These are phyloP conservation scores for Elachura formosa DNA, from an alignment of 2,113 vertebrate species.

Conservation along the genomic window DNA sequence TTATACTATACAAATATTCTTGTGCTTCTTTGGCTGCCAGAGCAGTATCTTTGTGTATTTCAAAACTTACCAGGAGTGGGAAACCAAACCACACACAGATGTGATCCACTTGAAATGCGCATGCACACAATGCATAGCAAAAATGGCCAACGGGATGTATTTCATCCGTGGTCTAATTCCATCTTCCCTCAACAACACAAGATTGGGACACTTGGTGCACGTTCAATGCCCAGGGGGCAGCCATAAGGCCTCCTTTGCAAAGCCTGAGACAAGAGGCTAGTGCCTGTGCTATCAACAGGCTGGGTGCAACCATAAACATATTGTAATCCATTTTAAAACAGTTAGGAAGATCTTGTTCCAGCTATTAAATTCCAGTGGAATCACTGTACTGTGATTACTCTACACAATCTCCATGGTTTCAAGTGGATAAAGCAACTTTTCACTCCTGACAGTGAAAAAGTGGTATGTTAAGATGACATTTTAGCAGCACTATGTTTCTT, in stretches of 20 bases:
- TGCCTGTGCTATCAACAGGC: background rate
- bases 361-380: background rate
- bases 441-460: background rate
- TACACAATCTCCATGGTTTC: background rate
- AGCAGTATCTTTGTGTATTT: background rate
- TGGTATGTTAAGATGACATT: background rate
- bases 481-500: background rate
- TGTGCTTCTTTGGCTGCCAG: background rate
- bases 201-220: background rate
- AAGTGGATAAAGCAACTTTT: background rate
- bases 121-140: background rate
- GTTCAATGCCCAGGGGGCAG: background rate
- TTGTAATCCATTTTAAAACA: background rate
- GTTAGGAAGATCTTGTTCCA: background rate
- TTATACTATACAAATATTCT: background rate
- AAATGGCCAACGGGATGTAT: background rate
- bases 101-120: background rate
- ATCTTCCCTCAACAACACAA: background rate
- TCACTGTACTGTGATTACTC: background rate
- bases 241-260: background rate
- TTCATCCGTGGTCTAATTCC: background rate
- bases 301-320: background rate
- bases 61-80: background rate
- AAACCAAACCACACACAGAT: background rate
- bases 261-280: background rate